Percentiles rank a stretch among this genome's conserved stretches.
These are phyloP conservation scores for Ormyrus thymus DNA, from an alignment of 2,888 invertebrate species.

Conservation along the genomic window DNA sequence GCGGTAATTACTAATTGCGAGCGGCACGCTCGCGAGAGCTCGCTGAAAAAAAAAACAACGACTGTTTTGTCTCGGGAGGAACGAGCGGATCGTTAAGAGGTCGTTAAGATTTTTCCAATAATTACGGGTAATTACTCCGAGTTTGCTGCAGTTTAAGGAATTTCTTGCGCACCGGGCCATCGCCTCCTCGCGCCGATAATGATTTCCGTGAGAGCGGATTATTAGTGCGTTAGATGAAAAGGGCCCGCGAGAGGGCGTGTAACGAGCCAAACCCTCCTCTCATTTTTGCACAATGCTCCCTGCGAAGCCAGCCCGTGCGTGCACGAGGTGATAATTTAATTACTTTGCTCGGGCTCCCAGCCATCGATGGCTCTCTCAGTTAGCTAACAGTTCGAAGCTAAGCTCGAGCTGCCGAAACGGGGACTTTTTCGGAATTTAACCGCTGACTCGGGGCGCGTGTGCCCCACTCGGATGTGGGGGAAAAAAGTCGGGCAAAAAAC, in stretches of 20 bases:
- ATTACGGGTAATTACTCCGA: slow-evolving; percentile 37
- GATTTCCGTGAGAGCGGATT: slow-evolving; percentile 62
- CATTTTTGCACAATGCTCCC: slow-evolving; percentile 62
- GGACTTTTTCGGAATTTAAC: no score
- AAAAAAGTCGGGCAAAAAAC: slow-evolving; percentile 21
- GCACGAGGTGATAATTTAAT: slow-evolving; percentile 32
- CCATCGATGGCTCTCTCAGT: no score
- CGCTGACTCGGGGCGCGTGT: background rate
- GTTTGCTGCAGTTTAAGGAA: slow-evolving; percentile 47
- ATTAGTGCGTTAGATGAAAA: slow-evolving; percentile 52
- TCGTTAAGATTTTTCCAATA: slow-evolving; percentile 52
- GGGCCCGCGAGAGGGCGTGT: slow-evolving; percentile 16
- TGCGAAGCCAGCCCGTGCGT: slow-evolving; percentile 56
- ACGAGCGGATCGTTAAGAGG: slow-evolving; percentile 31
- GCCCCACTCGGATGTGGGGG: background rate
- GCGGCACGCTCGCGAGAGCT: background rate
- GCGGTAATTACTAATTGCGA: slow-evolving; percentile 33
- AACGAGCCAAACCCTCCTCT: slow-evolving; percentile 55
- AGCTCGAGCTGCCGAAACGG: no score
- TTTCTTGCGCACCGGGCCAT: slow-evolving; percentile 39
- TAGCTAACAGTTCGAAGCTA: background rate
- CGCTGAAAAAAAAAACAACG: slow-evolving; percentile 2
- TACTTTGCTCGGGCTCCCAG: slow-evolving; percentile 11
- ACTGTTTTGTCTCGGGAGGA: slow-evolving; percentile 24
- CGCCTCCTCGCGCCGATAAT: slow-evolving; percentile 53